Percentiles rank a stretch among this genome's conserved stretches.
Conservation (phyloP, 2,797 vertebrate species). For the Acestrorhynchus altus region DNA sequence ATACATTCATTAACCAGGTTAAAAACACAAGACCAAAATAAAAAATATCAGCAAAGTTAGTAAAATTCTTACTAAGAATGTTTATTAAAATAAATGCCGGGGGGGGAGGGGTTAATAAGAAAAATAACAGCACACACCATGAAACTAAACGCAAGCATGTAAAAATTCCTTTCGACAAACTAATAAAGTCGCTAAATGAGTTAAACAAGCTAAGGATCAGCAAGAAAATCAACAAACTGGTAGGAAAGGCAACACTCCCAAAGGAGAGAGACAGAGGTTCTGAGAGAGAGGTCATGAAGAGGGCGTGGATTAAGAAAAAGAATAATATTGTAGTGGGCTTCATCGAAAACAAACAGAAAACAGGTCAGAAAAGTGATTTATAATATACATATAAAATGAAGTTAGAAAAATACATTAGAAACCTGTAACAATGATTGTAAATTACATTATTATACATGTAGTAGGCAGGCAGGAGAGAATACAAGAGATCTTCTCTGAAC, state of each 20-base stretch:
- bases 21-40: conserved; percentile 85
- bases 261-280: conserved; percentile 76
- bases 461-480: conserved; percentile 84
- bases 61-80: conserved; percentile 91
- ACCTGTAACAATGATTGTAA: conserved; percentile 90
- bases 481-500: conserved; percentile 77
- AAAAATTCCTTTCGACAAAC: conserved; percentile 85
- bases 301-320: conserved; percentile 26
- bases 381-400: conserved; percentile 90
- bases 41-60: conserved; percentile 87
- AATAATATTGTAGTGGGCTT: conserved; percentile 72
- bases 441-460: conserved; percentile 90
- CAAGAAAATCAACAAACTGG: conserved; percentile 72
- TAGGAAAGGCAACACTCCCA: conserved; percentile 82
- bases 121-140: conserved; percentile 90
- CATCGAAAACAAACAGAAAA: conserved; percentile 66
- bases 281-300: conserved; percentile 62
- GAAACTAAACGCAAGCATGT: conserved; percentile 90
- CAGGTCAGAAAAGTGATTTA: conserved; percentile 79
- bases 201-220: conserved; percentile 86
- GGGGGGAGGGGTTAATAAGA: conserved; percentile 85
- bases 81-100: conserved; percentile 91
- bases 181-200: conserved; percentile 85
- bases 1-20: conserved; percentile 84
- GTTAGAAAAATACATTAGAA: conserved; percentile 93